phyloP scores from a whole-genome alignment of 2,113 vertebrate species.

The Podilymbus podiceps region DNA sequence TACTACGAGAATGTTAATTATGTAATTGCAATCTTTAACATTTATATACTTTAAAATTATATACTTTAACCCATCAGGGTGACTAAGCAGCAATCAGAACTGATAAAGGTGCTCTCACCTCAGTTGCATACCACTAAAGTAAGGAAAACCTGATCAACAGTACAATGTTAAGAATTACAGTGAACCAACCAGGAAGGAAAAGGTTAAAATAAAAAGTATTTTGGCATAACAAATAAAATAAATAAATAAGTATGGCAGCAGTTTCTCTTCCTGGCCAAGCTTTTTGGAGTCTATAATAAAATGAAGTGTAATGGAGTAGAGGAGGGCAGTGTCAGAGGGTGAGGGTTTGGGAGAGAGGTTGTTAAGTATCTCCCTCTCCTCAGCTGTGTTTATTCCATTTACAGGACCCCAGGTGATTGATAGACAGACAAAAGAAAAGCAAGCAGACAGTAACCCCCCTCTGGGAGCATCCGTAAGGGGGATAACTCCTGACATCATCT shows the following conservation, averaged over 20 bases:
- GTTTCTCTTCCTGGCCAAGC: conserved; percentile 26
- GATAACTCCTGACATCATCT: conserved; percentile 31
- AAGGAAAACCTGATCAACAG: background rate
- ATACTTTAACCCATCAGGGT: conserved; percentile 24
- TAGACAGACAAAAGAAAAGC: conserved; percentile 21
- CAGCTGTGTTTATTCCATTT: conserved; percentile 39
- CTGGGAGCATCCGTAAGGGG: conserved; percentile 22
- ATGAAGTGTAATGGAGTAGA: conserved; percentile 39
- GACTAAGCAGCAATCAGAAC: conserved; percentile 5
- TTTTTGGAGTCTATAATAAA: conserved; percentile 62
- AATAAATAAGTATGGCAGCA: conserved; percentile 27
- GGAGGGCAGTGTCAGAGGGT: conserved; percentile 44
- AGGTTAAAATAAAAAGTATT: conserved; percentile 28
- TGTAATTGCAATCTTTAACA: conserved; percentile 29
- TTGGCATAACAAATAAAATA: conserved; percentile 25
- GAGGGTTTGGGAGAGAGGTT: conserved; percentile 53
- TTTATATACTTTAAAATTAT: too few species aligned
- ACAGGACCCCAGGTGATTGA: conserved; percentile 47
- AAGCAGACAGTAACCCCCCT: conserved; percentile 58
- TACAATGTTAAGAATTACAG: background rate
- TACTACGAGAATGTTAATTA: background rate
- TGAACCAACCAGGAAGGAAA: background rate
- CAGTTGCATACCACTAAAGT: background rate
- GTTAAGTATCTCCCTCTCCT: conserved; percentile 56
- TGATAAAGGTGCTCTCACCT: background rate